Conservation (phyloP, 2,888 invertebrate genomes). For the Uropetala carovei region DNA sequence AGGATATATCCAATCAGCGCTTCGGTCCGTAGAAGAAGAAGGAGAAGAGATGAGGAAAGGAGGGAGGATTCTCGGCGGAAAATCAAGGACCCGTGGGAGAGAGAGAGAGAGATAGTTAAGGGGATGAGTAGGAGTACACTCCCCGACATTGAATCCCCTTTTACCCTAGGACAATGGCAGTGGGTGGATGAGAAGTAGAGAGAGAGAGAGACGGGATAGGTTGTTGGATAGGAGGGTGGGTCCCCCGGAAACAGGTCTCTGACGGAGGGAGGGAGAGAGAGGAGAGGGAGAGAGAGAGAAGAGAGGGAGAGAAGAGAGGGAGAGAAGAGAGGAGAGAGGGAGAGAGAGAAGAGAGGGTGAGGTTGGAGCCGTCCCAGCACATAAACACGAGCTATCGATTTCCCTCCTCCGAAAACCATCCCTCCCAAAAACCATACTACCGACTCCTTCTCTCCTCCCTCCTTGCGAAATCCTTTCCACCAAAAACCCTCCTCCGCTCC, state of each 20-base stretch:
- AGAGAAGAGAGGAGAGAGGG: neutral
- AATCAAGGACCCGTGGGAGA: neutral
- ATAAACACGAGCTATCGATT: slow-evolving; percentile 29
- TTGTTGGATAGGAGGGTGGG: too few species aligned
- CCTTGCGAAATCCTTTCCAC: neutral
- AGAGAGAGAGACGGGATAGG: too few species aligned
- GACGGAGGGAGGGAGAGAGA: neutral
- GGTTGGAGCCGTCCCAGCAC: slow-evolving; percentile 24
- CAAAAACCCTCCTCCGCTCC: neutral
- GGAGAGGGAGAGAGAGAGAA: neutral
- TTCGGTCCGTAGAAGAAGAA: neutral
- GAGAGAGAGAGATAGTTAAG: neutral
- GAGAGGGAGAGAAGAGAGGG: neutral
- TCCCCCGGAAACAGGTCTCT: neutral
- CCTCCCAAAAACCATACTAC: neutral
- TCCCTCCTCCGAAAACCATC: neutral
- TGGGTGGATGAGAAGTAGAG: neutral
- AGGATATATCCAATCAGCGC: neutral
- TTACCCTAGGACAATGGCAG: slow-evolving; percentile 4
- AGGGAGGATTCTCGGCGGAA: neutral
- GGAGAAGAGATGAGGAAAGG: too few species aligned
- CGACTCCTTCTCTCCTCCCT: neutral
- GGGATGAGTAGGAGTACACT: neutral
- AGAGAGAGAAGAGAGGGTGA: neutral
- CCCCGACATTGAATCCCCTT: neutral